Percentiles rank a stretch among this genome's conserved stretches.
phyloP scores from a whole-genome alignment of 2,888 invertebrate genomes.

The Ophion obscuratus region DNA sequence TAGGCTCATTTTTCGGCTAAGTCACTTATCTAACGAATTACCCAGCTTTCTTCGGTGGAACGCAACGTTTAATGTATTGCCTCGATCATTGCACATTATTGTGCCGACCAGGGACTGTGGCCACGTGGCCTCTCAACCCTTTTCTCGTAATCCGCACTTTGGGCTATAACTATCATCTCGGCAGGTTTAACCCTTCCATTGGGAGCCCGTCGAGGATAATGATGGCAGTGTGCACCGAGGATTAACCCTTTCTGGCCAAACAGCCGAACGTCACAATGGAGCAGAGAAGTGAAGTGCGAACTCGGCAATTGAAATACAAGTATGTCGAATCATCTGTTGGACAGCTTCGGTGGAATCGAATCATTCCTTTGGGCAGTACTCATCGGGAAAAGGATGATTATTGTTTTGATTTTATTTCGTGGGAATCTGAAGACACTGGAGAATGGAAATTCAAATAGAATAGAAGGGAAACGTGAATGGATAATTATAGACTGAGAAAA shows the following conservation, averaged over 20 bases:
- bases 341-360: slow-evolving; percentile 1
- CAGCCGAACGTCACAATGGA: slow-evolving; percentile 37
- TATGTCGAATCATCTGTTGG: neutral
- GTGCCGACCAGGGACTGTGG: slow-evolving; percentile 61
- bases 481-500: neutral
- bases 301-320: slow-evolving; percentile 16
- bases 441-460: neutral
- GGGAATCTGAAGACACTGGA: neutral
- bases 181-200: slow-evolving; percentile 71
- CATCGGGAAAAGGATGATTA: neutral
- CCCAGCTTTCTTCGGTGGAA: neutral
- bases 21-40: too few relatives aligned
- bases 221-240: slow-evolving; percentile 66
- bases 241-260: slow-evolving; percentile 67
- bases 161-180: slow-evolving; percentile 61
- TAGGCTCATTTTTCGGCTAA: too few relatives aligned
- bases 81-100: slow-evolving; percentile 72
- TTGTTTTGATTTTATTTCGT: neutral
- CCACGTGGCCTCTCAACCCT: slow-evolving; percentile 71
- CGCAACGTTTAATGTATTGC: slow-evolving; percentile 36
- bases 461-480: neutral
- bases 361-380: neutral
- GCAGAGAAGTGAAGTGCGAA: slow-evolving; percentile 56
- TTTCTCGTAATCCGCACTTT: slow-evolving; percentile 63
- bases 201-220: slow-evolving; percentile 66